Evolutionary conservation across 2,113 vertebrate species (phyloP), one percentile per base, ranked within the genome.

Genomic region (Pleuronectes platessa): DNA sequence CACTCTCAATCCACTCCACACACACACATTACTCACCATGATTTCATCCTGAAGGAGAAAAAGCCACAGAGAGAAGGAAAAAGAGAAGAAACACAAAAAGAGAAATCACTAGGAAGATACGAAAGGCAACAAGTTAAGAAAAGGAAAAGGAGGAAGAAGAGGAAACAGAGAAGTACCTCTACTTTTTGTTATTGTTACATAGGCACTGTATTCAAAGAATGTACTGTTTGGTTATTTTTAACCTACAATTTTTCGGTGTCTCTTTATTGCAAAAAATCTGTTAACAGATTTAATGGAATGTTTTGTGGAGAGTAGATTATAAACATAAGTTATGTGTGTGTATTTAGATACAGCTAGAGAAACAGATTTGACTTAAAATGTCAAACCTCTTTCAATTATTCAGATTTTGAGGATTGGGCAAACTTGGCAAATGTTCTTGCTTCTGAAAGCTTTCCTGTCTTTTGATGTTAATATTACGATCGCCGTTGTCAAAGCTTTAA

Each of bases 31-130:
- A 94, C 94, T 94, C 78, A 94, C 94, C 94, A 94, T 94, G 84
- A 93, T 92, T 83, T 94, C 94, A 89, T 94, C 94, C 93, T 94
- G 75, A 31, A 77, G 75, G 49, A 85, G 76, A 78, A 42, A 71
- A 77, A 80, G 59, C 73, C 77, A 78, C 68, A 86, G 51, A 72
- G 59, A 67, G 31, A 68, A 70, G 9, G 62, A 60, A 61, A 63
- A 59, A 53, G 49, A 60, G 49, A 42, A 59, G 51, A 60, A 6
- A 73, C 26, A 74, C 23, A 83, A 31, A 70, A 45, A 54, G 49
- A 86, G 54, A 79, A 82, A 78, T 83, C 45, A 83, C 12, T 88
- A 31, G 71, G 64, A 79, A 79, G 59, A 76, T 70, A 69, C 14
- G 35, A 14, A 3, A 76, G 27, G 15, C 27, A 66, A 35, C 15